Evolutionary conservation across 1,140 invertebrate species (phyloP).

Genomic region (Platorchestia sp.): DNA sequence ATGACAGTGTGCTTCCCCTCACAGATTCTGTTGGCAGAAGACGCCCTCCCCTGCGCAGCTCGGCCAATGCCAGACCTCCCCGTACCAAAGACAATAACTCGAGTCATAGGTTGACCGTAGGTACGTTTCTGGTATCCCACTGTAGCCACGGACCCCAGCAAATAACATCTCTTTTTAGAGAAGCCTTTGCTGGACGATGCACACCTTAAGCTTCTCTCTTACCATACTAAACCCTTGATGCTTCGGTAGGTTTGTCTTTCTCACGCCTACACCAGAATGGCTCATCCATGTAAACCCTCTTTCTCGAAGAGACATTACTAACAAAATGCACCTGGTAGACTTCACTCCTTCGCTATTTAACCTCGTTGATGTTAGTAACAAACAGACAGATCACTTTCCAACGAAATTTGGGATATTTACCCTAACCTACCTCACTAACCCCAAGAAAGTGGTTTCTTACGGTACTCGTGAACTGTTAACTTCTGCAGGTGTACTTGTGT

Average conservation of each 20-base stretch:
- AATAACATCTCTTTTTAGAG: background rate
- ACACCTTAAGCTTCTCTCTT: background rate
- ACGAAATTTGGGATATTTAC: background rate
- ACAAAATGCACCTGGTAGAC: background rate
- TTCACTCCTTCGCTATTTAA: background rate
- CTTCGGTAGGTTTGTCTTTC: background rate
- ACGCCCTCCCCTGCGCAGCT: constrained; percentile 61
- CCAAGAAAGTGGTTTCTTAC: background rate
- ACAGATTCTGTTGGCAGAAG: constrained; percentile 64
- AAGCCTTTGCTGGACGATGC: background rate
- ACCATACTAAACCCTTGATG: background rate
- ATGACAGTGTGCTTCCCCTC: constrained; percentile 62
- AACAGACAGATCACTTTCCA: background rate
- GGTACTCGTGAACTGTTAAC: background rate
- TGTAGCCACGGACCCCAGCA: background rate
- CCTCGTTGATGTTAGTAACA: background rate
- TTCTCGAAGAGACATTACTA: background rate
- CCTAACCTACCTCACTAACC: background rate
- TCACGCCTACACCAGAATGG: background rate
- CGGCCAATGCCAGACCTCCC: constrained; percentile 63
- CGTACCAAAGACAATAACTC: constrained; percentile 62
- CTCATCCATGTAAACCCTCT: background rate
- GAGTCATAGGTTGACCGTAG: constrained; percentile 64
- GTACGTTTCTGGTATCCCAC: constrained; percentile 58
- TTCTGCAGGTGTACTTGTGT: background rate